Conservation (phyloP, 2,797 vertebrate species). For the Sebastes ruberrimus region DNA sequence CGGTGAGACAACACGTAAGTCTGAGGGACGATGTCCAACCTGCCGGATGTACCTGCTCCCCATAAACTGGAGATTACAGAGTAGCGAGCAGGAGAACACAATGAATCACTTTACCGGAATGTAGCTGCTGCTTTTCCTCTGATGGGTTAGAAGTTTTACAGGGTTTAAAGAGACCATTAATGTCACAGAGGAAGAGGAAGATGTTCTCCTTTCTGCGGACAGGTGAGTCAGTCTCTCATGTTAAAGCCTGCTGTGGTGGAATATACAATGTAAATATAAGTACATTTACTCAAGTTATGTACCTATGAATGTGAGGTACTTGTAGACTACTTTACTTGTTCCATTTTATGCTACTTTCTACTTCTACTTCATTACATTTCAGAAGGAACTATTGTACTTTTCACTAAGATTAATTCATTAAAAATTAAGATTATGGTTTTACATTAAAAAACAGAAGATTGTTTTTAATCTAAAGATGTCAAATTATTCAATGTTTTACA, state of each 20-base stretch:
- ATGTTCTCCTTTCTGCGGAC: constrained; percentile 43
- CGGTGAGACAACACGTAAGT: not conserved
- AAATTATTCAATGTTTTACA: not conserved
- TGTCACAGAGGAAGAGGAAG: not conserved
- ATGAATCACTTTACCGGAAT: not conserved
- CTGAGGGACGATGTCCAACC: constrained; percentile 6
- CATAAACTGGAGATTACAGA: not conserved
- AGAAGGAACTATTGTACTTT: not conserved
- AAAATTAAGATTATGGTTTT: not conserved
- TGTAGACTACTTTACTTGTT: not conserved
- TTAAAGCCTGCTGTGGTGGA: not conserved
- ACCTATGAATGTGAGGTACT: not conserved
- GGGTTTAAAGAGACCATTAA: not conserved
- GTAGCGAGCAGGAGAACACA: not conserved
- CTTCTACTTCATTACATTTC: not conserved
- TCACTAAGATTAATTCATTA: not conserved
- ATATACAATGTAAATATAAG: no score
- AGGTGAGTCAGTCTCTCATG: constrained; percentile 43
- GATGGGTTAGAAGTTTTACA: no score
- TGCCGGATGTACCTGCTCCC: not conserved
- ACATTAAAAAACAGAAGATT: not conserved
- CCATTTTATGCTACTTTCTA: not conserved
- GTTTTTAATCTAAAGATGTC: not conserved
- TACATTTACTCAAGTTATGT: not conserved
- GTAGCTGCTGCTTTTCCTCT: not conserved